A percentile compares a stretch with the other conserved stretches of the same genome.
phyloP scores from a whole-genome alignment of 2,888 invertebrate genomes.

The Yponomeuta cagnagella region DNA sequence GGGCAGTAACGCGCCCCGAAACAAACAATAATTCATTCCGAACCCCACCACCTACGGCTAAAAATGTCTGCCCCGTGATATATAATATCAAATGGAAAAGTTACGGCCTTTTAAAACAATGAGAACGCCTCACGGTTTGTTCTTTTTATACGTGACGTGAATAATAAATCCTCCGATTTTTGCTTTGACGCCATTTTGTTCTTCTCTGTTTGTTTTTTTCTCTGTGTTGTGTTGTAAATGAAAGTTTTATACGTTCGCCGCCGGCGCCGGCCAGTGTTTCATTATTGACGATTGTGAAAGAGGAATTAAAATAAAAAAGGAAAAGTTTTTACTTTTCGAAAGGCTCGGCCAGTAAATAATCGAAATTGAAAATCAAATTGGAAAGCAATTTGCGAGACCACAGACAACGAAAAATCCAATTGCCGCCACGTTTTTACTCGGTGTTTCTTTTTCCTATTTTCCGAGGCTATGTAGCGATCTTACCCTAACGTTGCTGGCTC shows the following conservation, averaged over 20 bases:
- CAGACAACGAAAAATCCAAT: slow-evolving; percentile 73
- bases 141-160: slow-evolving; percentile 40
- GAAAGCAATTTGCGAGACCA: slow-evolving; percentile 68
- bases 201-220: slow-evolving; percentile 10
- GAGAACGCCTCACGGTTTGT: slow-evolving; percentile 41
- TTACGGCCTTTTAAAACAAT: slow-evolving; percentile 73
- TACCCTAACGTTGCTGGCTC: slow-evolving; percentile 67
- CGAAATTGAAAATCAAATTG: slow-evolving; percentile 67
- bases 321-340: neutral
- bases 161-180: slow-evolving; percentile 46
- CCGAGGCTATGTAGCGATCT: slow-evolving; percentile 67
- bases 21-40: slow-evolving; percentile 75
- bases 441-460: slow-evolving; percentile 51
- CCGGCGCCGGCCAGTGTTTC: neutral
- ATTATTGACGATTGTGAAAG: neutral
- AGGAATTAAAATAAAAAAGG: neutral
- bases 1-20: slow-evolving; percentile 35
- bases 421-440: slow-evolving; percentile 59
- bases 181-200: slow-evolving; percentile 26
- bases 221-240: slow-evolving; percentile 26
- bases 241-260: neutral
- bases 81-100: slow-evolving; percentile 72
- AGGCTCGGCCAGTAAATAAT: slow-evolving; percentile 21
- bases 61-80: slow-evolving; percentile 73
- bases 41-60: slow-evolving; percentile 74